phyloP scores from a whole-genome alignment of 2,888 invertebrate species.

The Ectemnius continuus region DNA sequence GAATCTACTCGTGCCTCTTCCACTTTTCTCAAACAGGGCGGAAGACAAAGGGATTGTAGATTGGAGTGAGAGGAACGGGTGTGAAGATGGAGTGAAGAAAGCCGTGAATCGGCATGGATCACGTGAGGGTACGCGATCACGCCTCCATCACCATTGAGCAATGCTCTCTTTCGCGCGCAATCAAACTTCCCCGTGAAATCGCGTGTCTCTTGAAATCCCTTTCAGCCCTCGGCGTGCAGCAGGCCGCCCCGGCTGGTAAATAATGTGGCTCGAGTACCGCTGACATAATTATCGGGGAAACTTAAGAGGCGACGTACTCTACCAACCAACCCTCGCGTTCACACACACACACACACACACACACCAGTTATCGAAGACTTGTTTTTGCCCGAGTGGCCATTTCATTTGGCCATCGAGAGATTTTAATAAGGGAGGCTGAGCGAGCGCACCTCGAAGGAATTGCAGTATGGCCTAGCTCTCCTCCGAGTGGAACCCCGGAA shows the following conservation, averaged over 20 bases:
- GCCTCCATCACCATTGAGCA: conserved; percentile 6
- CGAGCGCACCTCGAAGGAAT: not conserved
- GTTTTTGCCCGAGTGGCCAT: not conserved
- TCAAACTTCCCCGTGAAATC: conserved; percentile 18
- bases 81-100: conserved; percentile 2
- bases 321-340: too few species aligned
- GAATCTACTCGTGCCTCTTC: conserved; percentile 32
- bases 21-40: conserved; percentile 38
- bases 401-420: conserved; percentile 4
- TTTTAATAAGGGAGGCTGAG: conserved; percentile 7
- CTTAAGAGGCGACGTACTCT: conserved; percentile 7
- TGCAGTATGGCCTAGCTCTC: not conserved
- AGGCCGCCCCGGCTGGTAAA: not conserved
- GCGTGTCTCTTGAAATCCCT: conserved; percentile 18
- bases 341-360: not conserved
- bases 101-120: conserved; percentile 15
- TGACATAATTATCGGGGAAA: conserved; percentile 10
- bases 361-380: not conserved
- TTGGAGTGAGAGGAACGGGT: conserved; percentile 21
- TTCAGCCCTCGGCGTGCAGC: conserved; percentile 5
- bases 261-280: not conserved
- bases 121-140: conserved; percentile 19
- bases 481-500: conserved; percentile 14
- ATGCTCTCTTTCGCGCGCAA: conserved; percentile 14
- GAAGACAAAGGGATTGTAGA: conserved; percentile 24